Evolutionary conservation across 2,797 vertebrate species (phyloP), one percentile per base, ranked within the genome.

Genomic region (Dryobates pubescens): DNA sequence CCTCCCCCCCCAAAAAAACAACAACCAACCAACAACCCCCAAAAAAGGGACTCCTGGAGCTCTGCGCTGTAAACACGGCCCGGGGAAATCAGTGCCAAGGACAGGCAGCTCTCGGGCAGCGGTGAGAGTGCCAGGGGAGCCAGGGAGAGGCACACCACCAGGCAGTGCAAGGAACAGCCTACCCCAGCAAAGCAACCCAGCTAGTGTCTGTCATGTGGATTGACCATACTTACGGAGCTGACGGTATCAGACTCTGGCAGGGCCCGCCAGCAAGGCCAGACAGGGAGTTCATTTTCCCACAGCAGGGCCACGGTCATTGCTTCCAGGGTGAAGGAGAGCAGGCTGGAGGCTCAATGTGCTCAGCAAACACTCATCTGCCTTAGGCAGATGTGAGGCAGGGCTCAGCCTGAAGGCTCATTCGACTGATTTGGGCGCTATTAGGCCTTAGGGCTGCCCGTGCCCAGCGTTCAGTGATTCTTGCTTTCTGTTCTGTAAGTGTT

Each of bases 141-240:
- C 97, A 98, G 97, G 97, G 98, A 97, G 86, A 97, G 94, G 94
- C 96, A 98, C 97, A 97, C 97, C 95, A 96, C 98, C 91, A 90
- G 96, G 97, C 97, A 96, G 97, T 86, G 97, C 96, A 98, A 97
- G 95, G 59, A 96, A 97, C 97, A 38, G 11, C 38, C 38, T 38
- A 12, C 94, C 88, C 97, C 96, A 97, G 96, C 95, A 97, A 98
- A 97, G 96, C 96, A 98, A 98, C 23, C 16, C 41, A 43, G 11
- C 38, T 36, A 38, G 38, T 92, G 97, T 98, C 98, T 98, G 97
- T 98, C 98, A 98, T 97, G 98, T 97, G 98, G 97, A 98, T 98
- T 97, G 98, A 98, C 98, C 97, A 99, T 99, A 99, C 99, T 99
- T 99, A 99, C 99, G 99, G 98, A 98, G 96, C 98, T 96, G 98